Evolutionary conservation across 2,113 vertebrate genomes (phyloP).

Genomic region (Coreoperca whiteheadi): DNA sequence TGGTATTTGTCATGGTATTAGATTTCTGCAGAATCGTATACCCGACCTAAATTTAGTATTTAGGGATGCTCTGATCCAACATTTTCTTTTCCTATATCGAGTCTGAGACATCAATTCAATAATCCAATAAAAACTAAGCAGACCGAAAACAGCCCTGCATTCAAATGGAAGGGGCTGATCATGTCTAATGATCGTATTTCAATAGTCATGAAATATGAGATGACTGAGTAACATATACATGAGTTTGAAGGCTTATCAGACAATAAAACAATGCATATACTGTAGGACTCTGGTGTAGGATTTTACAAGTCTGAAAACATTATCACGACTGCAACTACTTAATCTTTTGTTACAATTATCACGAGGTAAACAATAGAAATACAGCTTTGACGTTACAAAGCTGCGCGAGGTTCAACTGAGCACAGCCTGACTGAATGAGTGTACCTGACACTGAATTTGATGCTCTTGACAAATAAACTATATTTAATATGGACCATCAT

Average conservation of each 20-base stretch:
- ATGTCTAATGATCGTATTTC: too few species aligned
- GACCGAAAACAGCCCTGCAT: background rate
- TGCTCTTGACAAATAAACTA: background rate
- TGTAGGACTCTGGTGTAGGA: background rate
- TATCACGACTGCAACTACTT: background rate
- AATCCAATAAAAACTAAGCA: background rate
- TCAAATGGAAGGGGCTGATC: too few species aligned
- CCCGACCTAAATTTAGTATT: background rate
- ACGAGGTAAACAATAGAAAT: background rate
- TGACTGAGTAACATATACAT: too few species aligned
- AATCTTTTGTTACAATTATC: background rate
- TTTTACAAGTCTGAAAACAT: background rate
- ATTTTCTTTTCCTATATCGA: background rate
- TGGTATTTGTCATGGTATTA: too few species aligned
- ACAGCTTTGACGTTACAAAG: background rate
- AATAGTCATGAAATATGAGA: too few species aligned
- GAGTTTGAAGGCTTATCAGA: background rate
- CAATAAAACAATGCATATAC: background rate
- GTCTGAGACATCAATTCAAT: background rate
- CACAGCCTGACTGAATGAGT: background rate
- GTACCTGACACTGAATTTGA: background rate
- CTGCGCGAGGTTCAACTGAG: too few species aligned
- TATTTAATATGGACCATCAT: background rate
- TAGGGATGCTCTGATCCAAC: background rate
- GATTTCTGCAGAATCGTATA: too few species aligned